phyloP scores from a whole-genome alignment of 1,140 invertebrate species.

The Platorchestia sp. region DNA sequence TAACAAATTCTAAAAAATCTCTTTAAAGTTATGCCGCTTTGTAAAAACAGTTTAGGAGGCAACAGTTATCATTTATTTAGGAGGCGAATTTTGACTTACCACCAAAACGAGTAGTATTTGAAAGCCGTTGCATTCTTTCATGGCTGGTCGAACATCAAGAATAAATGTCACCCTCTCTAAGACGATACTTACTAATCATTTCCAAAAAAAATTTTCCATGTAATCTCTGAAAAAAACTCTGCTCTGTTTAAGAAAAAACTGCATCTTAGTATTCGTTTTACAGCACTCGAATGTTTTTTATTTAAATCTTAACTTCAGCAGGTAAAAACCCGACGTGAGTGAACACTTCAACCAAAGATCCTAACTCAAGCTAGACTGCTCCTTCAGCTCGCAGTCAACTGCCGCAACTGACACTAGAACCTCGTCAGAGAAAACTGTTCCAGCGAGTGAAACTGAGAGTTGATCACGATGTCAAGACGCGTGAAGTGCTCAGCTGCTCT shows the following conservation, averaged over 20 bases:
- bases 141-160: background rate
- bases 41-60: too few relatives aligned
- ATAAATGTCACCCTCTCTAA: background rate
- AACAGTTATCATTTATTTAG: background rate
- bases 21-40: too few relatives aligned
- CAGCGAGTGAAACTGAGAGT: background rate
- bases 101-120: background rate
- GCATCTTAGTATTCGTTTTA: background rate
- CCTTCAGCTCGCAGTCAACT: background rate
- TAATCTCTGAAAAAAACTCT: too few relatives aligned
- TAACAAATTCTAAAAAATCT: too few relatives aligned
- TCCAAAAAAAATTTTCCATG: background rate
- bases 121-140: background rate
- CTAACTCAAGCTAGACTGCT: background rate
- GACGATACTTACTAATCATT: background rate
- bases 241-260: too few relatives aligned
- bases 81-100: background rate
- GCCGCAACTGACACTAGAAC: background rate
- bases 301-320: background rate
- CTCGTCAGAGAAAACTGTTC: background rate
- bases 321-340: background rate
- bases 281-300: background rate
- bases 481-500: too few relatives aligned
- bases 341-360: background rate
- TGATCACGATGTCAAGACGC: background rate